Evolutionary conservation across 2,797 vertebrate genomes (phyloP).

Genomic region (Epinephelus malabaricus): DNA sequence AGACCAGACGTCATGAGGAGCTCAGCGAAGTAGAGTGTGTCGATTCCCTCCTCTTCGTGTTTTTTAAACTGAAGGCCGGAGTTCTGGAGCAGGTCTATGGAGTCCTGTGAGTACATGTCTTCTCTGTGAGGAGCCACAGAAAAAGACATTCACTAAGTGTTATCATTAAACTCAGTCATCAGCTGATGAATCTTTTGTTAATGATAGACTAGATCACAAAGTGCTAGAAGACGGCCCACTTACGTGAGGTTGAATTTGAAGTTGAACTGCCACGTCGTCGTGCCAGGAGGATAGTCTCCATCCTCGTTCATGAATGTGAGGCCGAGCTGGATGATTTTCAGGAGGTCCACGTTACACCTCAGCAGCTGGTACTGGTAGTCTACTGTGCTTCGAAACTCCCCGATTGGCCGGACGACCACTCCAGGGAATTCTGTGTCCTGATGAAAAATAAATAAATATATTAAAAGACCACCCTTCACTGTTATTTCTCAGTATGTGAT

Average conservation of each 20-base stretch:
- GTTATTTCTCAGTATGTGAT: too few relatives aligned
- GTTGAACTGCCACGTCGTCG: constrained; percentile 99
- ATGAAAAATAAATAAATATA: neutral
- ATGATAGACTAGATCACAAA: too few relatives aligned
- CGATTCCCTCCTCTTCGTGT: constrained; percentile 97
- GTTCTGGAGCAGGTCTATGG: constrained; percentile 98
- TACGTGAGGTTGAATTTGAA: constrained; percentile 99
- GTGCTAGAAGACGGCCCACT: constrained; percentile 45
- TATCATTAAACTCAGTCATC: neutral
- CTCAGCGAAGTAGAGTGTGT: constrained; percentile 97
- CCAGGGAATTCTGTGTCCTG: constrained; percentile 99
- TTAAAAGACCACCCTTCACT: neutral
- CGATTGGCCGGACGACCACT: constrained; percentile 96
- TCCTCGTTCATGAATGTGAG: constrained; percentile 98
- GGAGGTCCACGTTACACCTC: constrained; percentile 96
- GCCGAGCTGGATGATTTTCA: constrained; percentile 98
- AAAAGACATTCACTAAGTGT: neutral
- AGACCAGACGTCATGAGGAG: constrained; percentile 98
- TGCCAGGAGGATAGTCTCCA: constrained; percentile 94
- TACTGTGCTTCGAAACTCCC: constrained; percentile 97
- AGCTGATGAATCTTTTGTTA: neutral
- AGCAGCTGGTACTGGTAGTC: constrained; percentile 99
- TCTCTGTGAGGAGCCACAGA: constrained; percentile 85
- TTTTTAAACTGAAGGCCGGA: constrained; percentile 99
- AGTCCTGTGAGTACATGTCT: constrained; percentile 99